These are phyloP conservation scores for Caenorhabditis sulstoni DNA, from an alignment of 2,888 invertebrate genomes.

Conservation along the genomic window DNA sequence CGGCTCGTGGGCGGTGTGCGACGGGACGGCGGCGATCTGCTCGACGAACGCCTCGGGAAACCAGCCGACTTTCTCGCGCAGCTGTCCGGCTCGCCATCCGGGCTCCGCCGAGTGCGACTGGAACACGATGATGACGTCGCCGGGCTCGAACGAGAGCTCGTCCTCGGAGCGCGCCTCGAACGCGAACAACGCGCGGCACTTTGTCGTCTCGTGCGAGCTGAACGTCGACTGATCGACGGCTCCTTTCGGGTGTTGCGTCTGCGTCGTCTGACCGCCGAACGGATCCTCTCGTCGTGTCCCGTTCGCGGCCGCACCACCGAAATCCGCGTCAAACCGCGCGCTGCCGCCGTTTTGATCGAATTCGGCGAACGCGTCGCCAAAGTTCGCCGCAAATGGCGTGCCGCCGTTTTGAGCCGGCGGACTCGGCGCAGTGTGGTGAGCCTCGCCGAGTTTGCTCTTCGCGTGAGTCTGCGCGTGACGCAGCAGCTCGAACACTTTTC, in stretches of 20 bases:
- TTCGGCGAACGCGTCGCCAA: slow-evolving; percentile 45
- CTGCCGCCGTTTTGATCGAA: slow-evolving; percentile 20
- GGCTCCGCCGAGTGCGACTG: slow-evolving; percentile 91
- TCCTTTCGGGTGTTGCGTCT: not conserved
- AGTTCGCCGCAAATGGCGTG: not conserved
- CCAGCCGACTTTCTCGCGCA: slow-evolving; percentile 86
- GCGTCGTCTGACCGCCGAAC: slow-evolving; percentile 9
- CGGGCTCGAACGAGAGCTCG: slow-evolving; percentile 81
- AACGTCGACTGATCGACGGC: slow-evolving; percentile 42
- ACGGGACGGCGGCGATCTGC: slow-evolving; percentile 68
- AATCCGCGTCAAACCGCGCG: slow-evolving; percentile 26
- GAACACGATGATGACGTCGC: slow-evolving; percentile 89
- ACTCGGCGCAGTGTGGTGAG: not conserved
- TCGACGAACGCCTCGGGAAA: slow-evolving; percentile 82
- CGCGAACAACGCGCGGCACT: slow-evolving; percentile 93
- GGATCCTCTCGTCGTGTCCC: slow-evolving; percentile 13
- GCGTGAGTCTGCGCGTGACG: slow-evolving; percentile 58
- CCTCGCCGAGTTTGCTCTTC: slow-evolving; percentile 24
- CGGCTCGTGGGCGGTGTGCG: slow-evolving; percentile 31
- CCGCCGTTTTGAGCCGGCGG: not conserved
- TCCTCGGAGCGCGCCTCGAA: slow-evolving; percentile 92
- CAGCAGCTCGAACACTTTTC: slow-evolving; percentile 53
- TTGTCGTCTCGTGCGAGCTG: slow-evolving; percentile 82
- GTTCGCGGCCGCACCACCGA: not conserved
- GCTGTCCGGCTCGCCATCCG: slow-evolving; percentile 96